Percentiles rank a stretch among this genome's conserved stretches.
These are phyloP conservation scores for Boloria euphrosyne DNA, from an alignment of 2,888 invertebrate species.

Conservation along the genomic window DNA sequence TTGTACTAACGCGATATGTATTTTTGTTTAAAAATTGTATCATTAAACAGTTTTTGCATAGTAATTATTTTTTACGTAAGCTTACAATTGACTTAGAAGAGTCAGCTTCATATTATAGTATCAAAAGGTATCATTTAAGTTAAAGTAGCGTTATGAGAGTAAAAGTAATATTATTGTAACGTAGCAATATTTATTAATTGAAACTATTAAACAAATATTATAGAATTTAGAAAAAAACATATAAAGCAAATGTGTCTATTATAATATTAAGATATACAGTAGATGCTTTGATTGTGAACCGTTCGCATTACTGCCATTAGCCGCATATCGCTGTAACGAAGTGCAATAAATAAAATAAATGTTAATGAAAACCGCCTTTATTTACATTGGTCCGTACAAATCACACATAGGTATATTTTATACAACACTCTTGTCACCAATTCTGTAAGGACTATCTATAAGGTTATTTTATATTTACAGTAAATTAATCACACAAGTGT, in stretches of 20 bases:
- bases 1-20: no score
- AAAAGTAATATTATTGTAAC: no score
- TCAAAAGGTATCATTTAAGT: no score
- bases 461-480: slow-evolving; percentile 11
- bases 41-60: no score
- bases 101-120: no score
- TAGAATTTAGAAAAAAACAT: no score
- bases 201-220: no score
- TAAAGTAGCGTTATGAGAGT: no score
- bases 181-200: no score
- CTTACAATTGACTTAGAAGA: no score
- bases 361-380: slow-evolving; percentile 45
- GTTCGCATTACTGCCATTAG: slow-evolving; percentile 28
- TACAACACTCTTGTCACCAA: slow-evolving; percentile 18
- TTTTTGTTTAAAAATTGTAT: no score
- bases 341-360: slow-evolving; percentile 41
- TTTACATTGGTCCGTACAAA: slow-evolving; percentile 58
- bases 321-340: slow-evolving; percentile 37
- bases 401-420: slow-evolving; percentile 19
- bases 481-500: slow-evolving; percentile 5
- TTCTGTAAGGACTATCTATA: not conserved
- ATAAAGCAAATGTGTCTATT: not conserved
- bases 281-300: slow-evolving; percentile 36
- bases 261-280: slow-evolving; percentile 27
- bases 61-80: no score